These are phyloP conservation scores for Gallinago nigripennis DNA, from an alignment of 2,797 vertebrate genomes.

Conservation along the genomic window DNA sequence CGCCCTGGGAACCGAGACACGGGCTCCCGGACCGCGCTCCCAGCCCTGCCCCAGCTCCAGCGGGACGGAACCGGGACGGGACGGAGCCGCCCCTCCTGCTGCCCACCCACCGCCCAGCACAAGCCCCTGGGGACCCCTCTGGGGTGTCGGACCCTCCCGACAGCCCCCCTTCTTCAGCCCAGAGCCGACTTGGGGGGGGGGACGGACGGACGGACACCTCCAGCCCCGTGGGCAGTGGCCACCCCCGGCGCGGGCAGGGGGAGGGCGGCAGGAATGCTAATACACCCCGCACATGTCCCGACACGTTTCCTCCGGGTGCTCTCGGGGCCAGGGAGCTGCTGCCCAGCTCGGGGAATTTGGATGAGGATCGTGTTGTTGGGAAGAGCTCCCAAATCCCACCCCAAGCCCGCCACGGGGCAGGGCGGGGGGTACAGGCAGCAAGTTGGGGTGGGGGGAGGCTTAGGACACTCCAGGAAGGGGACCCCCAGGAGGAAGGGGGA, in stretches of 20 bases:
- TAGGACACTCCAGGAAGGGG: not conserved
- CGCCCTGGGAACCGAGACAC: accelerated
- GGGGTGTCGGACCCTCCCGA: not conserved
- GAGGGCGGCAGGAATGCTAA: not conserved
- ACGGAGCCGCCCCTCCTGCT: not conserved
- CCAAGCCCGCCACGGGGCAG: accelerated
- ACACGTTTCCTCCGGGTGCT: not conserved
- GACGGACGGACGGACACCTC: too few species aligned
- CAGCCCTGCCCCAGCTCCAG: not conserved
- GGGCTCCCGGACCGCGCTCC: not conserved
- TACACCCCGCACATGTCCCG: not conserved
- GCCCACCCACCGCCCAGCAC: not conserved
- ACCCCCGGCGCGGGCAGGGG: not conserved
- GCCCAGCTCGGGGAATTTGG: not conserved
- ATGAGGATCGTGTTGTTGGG: not conserved
- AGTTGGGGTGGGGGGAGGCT: not conserved
- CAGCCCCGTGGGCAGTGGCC: not conserved
- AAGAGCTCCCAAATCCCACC: not conserved
- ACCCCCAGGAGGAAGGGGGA: not conserved
- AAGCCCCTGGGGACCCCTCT: accelerated
- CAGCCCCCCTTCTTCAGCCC: not conserved
- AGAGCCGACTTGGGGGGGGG: too few species aligned
- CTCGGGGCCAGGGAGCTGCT: not conserved
- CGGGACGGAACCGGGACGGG: too few species aligned
- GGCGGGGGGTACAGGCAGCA: not conserved